Conservation (phyloP, 37 sponge, comb jelly and placozoan species). For the Lycopodina hypogea region DNA sequence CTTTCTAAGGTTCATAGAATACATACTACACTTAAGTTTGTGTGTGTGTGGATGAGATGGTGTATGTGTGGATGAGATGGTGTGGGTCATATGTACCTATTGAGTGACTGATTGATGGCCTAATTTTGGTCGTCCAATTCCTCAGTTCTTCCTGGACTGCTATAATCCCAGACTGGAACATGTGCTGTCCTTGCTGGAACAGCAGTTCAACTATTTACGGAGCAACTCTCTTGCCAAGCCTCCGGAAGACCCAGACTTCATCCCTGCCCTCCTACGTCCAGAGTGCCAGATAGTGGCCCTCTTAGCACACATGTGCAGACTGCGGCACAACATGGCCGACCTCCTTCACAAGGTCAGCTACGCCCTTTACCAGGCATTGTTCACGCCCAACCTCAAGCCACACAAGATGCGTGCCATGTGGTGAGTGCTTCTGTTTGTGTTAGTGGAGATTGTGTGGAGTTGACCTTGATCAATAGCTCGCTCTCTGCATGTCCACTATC, state of each 20-base stretch:
- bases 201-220: background rate
- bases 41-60: too few relatives aligned
- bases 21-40: too few relatives aligned
- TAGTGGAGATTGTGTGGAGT: too few relatives aligned
- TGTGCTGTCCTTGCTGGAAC: slow-evolving; percentile 17
- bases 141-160: slow-evolving; percentile 29
- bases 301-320: slow-evolving; percentile 19
- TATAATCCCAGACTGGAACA: slow-evolving; percentile 47
- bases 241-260: slow-evolving; percentile 27
- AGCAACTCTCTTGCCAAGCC: background rate
- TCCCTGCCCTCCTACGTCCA: slow-evolving; percentile 51
- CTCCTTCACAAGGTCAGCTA: slow-evolving; percentile 21
- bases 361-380: slow-evolving; percentile 31
- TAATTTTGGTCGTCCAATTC: too few relatives aligned
- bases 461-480: background rate
- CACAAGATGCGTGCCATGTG: slow-evolving; percentile 33
- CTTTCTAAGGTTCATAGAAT: too few relatives aligned
- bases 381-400: slow-evolving; percentile 27
- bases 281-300: slow-evolving; percentile 62
- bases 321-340: background rate
- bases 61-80: too few relatives aligned
- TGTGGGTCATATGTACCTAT: too few relatives aligned
- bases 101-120: too few relatives aligned
- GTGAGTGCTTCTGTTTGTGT: slow-evolving; percentile 21
- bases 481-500: background rate